Conservation (phyloP, 2,113 vertebrate species). For the Anthoscopus minutus region DNA sequence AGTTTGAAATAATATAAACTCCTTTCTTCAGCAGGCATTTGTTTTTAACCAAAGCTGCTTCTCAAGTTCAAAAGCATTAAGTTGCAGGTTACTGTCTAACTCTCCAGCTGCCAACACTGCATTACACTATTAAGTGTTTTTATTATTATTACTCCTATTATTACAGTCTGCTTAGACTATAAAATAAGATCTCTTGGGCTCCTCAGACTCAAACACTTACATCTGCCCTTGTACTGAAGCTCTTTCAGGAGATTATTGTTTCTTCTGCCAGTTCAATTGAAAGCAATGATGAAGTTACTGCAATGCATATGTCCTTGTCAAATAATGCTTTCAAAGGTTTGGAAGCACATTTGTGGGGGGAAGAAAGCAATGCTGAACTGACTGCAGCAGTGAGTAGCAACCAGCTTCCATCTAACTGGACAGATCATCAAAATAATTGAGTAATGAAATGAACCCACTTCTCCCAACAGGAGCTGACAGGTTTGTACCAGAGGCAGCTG, state of each 20-base stretch:
- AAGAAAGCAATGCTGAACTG: neutral
- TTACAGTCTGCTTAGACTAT: neutral
- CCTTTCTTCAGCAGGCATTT: neutral
- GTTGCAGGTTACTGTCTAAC: neutral
- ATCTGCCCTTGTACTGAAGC: constrained; percentile 3
- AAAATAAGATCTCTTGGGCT: constrained; percentile 12
- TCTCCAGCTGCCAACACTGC: neutral
- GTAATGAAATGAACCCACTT: neutral
- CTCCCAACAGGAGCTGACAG: neutral
- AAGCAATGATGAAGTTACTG: neutral
- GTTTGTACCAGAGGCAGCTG: neutral
- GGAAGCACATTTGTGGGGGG: neutral
- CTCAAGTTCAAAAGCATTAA: constrained; percentile 5
- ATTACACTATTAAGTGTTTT: neutral
- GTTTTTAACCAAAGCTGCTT: neutral
- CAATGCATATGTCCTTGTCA: neutral
- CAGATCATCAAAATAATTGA: neutral
- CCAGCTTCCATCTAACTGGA: neutral
- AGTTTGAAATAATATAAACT: neutral
- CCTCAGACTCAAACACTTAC: neutral
- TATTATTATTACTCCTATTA: neutral
- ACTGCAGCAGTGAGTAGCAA: neutral
- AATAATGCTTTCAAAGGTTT: neutral
- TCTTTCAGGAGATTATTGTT: neutral
- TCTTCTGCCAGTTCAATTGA: neutral